Base-by-base conservation (phyloP, 2,888 invertebrate genomes). In the Stenichneumon culpator region DNA sequence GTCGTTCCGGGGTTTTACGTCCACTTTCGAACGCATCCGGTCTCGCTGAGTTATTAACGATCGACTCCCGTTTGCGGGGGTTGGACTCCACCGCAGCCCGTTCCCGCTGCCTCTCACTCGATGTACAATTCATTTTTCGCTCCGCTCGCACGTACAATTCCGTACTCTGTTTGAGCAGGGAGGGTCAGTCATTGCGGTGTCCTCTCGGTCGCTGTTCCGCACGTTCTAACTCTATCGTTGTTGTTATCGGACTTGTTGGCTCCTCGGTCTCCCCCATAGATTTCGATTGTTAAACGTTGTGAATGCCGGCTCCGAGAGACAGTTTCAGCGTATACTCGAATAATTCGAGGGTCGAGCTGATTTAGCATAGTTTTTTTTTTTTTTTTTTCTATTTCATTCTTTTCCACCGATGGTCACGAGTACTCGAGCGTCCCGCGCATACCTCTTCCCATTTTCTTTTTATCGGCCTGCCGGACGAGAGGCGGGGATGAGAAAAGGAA, bases 1-100 rank as follows among this genome's bases (percentile, higher is more conserved):
- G 74, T 86, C 75, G 82, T 82, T 84, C 60, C 78, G 82, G 74
- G 73, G 78, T 87, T 85, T 85, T 85, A 70, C 81, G 78, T 87
- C 81, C 83, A 86, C 85, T 83, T 85, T 81, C 63, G 74, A 83
- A 72, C 75, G 79, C 78, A 78, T 82, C 81, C 84, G 84, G 81
- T 78, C 73, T 70, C 80, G 73, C 78, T 32, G 78, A 69, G 74
- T 84, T 84, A 84, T 84, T 84, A 84, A 84, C 84, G 84, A 84
- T 84, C 81, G 84, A 74, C 74, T 79, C 82, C 68, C 67, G 80
- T 78, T 81, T 72, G 69, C 77, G 78, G 36, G 68, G 54, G 25
- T 4, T 68, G 52, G 70, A 79, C 50, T 65, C 52, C 54, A 84
- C 82, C 68, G 81, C 69, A 74, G 36, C 69, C 3, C 52, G 50